Evolutionary conservation across 1,140 invertebrate species (phyloP).

Genomic region (Xylocopa sonorina): DNA sequence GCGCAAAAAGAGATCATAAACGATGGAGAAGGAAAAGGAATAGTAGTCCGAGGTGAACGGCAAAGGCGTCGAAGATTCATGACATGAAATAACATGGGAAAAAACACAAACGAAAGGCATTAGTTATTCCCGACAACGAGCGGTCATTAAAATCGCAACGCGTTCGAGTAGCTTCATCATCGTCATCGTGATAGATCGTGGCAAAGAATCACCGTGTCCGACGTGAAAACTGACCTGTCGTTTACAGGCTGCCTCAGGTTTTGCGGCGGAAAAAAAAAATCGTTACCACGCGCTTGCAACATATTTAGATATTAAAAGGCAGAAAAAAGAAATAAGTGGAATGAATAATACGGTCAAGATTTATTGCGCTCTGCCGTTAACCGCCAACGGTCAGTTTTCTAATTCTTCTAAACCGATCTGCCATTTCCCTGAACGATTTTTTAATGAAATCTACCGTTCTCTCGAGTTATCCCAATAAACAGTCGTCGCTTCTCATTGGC

Average conservation of each 20-base stretch:
- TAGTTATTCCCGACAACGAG: conserved; percentile 30
- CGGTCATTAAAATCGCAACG: conserved; percentile 40
- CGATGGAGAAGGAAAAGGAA: not conserved
- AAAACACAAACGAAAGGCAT: conserved; percentile 40
- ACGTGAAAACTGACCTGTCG: conserved; percentile 1
- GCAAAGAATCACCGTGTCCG: conserved; percentile 2
- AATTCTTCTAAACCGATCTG: no score
- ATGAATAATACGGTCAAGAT: no score
- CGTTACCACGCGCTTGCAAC: no score
- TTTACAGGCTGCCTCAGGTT: not conserved
- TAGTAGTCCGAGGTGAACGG: not conserved
- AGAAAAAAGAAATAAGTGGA: no score
- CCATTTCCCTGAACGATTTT: no score
- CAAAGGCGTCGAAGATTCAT: conserved; percentile 6
- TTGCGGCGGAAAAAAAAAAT: not conserved
- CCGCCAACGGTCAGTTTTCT: no score
- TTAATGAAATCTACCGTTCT: not conserved
- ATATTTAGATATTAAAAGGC: not conserved
- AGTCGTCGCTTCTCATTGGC: no score
- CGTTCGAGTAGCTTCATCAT: conserved; percentile 21
- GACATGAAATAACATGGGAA: conserved; percentile 1
- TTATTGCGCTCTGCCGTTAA: no score
- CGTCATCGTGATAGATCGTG: conserved; percentile 36
- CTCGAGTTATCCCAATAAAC: no score
- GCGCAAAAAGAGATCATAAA: no score